These are phyloP conservation scores for Geophilus truncorum DNA, from an alignment of 2,888 invertebrate genomes.

Conservation along the genomic window DNA sequence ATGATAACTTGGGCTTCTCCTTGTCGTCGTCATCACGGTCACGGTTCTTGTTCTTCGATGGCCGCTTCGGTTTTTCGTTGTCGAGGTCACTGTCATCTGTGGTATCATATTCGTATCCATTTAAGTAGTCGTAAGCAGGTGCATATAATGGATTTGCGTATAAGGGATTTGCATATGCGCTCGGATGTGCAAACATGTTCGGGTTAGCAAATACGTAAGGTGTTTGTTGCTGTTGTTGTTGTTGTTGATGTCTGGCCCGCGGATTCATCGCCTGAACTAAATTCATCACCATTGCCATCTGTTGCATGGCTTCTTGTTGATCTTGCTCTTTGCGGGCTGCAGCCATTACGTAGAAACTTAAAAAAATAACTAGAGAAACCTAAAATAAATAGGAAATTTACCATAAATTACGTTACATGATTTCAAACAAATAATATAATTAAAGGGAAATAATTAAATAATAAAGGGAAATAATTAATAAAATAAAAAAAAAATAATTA, in stretches of 20 bases:
- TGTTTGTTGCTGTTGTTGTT: not conserved
- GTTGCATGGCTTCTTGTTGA: constrained; percentile 29
- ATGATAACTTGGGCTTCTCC: constrained; percentile 5
- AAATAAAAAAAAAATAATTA: not conserved
- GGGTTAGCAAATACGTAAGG: constrained; percentile 24
- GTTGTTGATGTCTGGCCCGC: not conserved
- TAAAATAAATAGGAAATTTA: not conserved
- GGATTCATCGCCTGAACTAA: constrained; percentile 9
- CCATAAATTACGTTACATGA: no score
- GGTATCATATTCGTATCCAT: constrained; percentile 1
- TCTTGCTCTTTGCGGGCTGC: constrained; percentile 15
- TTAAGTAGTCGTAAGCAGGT: not conserved
- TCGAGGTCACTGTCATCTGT: not conserved
- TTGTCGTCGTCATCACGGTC: not conserved
- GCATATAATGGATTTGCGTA: not conserved
- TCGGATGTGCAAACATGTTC: not conserved
- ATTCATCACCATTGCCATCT: constrained; percentile 28
- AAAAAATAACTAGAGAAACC: not conserved
- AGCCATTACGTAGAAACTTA: not conserved
- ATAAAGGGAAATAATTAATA: no score
- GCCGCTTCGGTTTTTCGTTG: not conserved
- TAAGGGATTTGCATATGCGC: not conserved
- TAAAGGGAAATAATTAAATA: no score
- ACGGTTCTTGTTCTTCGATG: not conserved
- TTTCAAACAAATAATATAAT: no score